Conservation (phyloP, 2,888 invertebrate species). For the Pristionchus fissidentatus region DNA sequence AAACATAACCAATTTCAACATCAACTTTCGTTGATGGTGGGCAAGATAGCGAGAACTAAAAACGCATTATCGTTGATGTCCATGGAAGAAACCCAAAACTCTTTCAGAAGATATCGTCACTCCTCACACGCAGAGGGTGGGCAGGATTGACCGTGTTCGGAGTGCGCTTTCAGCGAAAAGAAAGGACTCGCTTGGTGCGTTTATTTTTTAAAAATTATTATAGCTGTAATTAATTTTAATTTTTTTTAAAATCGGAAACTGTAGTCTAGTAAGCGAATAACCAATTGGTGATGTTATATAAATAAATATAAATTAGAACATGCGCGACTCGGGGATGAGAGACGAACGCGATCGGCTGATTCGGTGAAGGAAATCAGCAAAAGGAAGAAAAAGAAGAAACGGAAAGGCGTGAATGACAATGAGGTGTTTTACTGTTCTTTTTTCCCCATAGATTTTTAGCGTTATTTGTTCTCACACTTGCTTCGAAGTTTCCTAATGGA, state of each 20-base stretch:
- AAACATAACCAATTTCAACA: too few species aligned
- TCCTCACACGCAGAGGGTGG: background rate
- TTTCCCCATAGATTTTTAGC: background rate
- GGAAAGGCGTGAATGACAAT: background rate
- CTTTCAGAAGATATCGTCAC: background rate
- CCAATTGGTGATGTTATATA: too few species aligned
- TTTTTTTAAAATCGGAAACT: background rate
- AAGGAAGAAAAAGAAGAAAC: conserved; percentile 16
- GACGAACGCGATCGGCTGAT: background rate
- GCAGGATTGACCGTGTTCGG: background rate
- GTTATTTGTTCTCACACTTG: background rate
- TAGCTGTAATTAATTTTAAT: background rate
- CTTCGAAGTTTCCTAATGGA: background rate
- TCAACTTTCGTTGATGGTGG: too few species aligned
- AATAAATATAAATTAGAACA: background rate
- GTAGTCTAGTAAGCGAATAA: background rate
- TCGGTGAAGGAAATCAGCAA: background rate
- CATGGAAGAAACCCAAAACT: too few species aligned
- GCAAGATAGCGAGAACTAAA: too few species aligned
- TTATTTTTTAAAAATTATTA: background rate
- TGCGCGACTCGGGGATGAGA: background rate
- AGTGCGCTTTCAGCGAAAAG: background rate
- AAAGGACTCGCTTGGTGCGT: background rate
- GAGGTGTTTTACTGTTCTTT: background rate
- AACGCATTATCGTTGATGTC: too few species aligned